Evolutionary conservation across 2,888 invertebrate genomes (phyloP).

Genomic region (Eulithis prunata): DNA sequence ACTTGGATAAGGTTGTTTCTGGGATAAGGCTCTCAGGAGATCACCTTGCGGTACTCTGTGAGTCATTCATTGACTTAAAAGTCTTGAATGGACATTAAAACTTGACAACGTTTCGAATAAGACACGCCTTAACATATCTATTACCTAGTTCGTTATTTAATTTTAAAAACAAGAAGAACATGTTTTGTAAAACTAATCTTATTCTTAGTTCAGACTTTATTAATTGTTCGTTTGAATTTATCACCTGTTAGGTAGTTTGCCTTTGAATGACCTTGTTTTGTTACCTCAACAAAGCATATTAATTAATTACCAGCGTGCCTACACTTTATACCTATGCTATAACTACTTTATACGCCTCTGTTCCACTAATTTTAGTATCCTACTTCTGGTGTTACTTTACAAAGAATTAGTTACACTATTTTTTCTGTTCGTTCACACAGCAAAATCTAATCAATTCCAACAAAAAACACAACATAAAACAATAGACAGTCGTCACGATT

Average conservation of each 20-base stretch:
- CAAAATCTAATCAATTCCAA: slow-evolving; percentile 25
- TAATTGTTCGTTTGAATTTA: slow-evolving; percentile 15
- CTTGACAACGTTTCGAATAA: slow-evolving; percentile 45
- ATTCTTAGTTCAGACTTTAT: slow-evolving; percentile 4
- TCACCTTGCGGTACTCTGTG: slow-evolving; percentile 37
- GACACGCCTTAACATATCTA: slow-evolving; percentile 21
- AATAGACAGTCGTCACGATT: slow-evolving; percentile 28
- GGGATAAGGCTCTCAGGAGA: slow-evolving; percentile 27
- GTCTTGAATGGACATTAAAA: slow-evolving; percentile 53
- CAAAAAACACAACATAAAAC: slow-evolving; percentile 32
- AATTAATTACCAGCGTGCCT: slow-evolving; percentile 7
- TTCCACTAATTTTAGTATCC: too few relatives aligned
- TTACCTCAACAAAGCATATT: slow-evolving; percentile 16
- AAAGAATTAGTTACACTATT: neutral
- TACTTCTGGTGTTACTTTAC: neutral
- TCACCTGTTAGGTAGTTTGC: slow-evolving; percentile 24
- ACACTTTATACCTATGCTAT: neutral
- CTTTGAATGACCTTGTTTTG: slow-evolving; percentile 40
- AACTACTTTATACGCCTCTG: neutral
- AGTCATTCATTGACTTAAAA: slow-evolving; percentile 28
- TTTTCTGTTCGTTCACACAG: slow-evolving; percentile 18
- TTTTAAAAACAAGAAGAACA: slow-evolving; percentile 6
- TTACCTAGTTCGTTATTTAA: neutral
- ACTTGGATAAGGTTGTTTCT: slow-evolving; percentile 24
- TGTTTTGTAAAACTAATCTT: neutral